Conservation (phyloP, 1,140 invertebrate species). For the Stenopsyche tienmushanensis region DNA sequence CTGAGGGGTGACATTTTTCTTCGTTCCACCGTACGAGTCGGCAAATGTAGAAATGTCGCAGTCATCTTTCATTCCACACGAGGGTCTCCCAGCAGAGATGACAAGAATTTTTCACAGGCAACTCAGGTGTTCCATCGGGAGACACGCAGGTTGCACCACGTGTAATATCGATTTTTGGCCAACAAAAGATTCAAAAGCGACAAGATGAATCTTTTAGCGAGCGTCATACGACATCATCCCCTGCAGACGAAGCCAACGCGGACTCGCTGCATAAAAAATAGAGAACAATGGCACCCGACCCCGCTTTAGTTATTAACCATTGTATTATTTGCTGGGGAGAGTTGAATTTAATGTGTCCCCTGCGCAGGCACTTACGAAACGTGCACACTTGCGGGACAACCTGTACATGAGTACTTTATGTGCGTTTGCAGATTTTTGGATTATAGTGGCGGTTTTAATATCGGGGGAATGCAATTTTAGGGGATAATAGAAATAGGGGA, state of each 20-base stretch:
- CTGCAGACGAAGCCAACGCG: background rate
- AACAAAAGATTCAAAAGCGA: slow-evolving; percentile 18
- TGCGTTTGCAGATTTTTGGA: slow-evolving; percentile 23
- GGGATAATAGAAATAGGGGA: slow-evolving; percentile 10
- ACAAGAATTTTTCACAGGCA: slow-evolving; percentile 10
- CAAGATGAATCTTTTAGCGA: slow-evolving; percentile 27
- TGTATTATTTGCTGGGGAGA: slow-evolving; percentile 29
- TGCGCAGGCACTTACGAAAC: background rate
- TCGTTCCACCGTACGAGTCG: too few species aligned
- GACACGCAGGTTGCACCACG: slow-evolving; percentile 1
- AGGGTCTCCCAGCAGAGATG: slow-evolving; percentile 8
- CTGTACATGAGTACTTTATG: slow-evolving; percentile 1
- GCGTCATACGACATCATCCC: background rate
- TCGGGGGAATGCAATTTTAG: slow-evolving; percentile 19
- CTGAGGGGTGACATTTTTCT: too few species aligned
- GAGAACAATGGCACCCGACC: slow-evolving; percentile 20
- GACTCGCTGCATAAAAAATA: slow-evolving; percentile 23
- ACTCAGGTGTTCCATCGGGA: background rate
- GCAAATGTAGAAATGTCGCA: too few species aligned
- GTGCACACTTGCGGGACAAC: too few species aligned
- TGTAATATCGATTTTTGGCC: slow-evolving; percentile 27
- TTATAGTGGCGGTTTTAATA: slow-evolving; percentile 23
- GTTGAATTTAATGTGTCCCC: slow-evolving; percentile 18
- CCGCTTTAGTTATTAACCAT: slow-evolving; percentile 37
- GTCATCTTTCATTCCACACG: slow-evolving; percentile 11